phyloP scores from a whole-genome alignment of 2,113 vertebrate species.

The Pimephales promelas region DNA sequence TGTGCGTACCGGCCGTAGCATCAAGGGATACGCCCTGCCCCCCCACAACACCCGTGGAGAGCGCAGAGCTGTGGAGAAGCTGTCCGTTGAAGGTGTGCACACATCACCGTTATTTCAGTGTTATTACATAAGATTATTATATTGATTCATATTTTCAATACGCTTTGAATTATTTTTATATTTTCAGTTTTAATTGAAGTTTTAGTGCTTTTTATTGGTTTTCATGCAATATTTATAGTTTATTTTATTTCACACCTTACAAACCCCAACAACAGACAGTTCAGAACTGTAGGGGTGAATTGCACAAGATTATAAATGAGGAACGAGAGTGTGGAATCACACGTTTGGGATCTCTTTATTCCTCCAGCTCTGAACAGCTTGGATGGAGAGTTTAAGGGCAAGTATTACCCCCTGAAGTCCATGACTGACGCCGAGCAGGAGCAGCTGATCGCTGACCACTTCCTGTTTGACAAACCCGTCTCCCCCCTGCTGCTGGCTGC shows the following conservation, averaged over 20 bases:
- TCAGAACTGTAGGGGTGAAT: not conserved
- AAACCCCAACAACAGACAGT: too few species aligned
- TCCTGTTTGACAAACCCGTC: constrained; percentile 94
- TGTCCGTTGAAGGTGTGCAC: constrained; percentile 81
- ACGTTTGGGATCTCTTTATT: not conserved
- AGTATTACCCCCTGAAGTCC: constrained; percentile 89
- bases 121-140: not conserved
- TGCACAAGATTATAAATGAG: not conserved
- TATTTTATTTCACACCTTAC: too few species aligned
- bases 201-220: not conserved
- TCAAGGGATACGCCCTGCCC: constrained; percentile 89
- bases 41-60: constrained; percentile 92
- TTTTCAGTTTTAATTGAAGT: not conserved
- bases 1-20: constrained; percentile 92
- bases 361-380: constrained; percentile 85
- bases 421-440: constrained; percentile 92
- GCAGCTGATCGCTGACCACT: constrained; percentile 91
- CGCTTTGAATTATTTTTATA: not conserved
- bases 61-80: constrained; percentile 84
- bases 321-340: not conserved
- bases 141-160: not conserved
- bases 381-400: constrained; percentile 91
- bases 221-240: too few species aligned
- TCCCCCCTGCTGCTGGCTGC: constrained; percentile 91
- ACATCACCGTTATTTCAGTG: not conserved